A percentile compares a stretch with the other conserved stretches of the same genome.
Conservation (phyloP, 2,113 vertebrate species). For the Phylloscopus trochiloides region DNA sequence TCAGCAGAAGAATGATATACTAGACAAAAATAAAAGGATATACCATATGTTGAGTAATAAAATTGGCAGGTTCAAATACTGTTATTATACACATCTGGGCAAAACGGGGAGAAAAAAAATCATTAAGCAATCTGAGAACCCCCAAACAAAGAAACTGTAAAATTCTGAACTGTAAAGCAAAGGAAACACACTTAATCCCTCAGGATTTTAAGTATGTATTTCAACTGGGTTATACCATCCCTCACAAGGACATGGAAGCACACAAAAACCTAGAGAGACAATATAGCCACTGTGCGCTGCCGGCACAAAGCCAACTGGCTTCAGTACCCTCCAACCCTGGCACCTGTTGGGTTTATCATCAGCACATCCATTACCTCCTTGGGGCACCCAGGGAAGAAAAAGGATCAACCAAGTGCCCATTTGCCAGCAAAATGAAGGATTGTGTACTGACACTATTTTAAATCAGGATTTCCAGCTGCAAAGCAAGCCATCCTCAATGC, state of each 20-base stretch:
- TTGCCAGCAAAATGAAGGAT: neutral
- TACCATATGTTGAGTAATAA: slow-evolving; percentile 68
- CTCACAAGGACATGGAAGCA: slow-evolving; percentile 58
- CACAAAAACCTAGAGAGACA: slow-evolving; percentile 63
- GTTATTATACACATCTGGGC: slow-evolving; percentile 65
- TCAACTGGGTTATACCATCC: slow-evolving; percentile 69
- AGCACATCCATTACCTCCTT: slow-evolving; percentile 45
- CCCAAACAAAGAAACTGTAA: slow-evolving; percentile 78
- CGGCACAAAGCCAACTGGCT: slow-evolving; percentile 70
- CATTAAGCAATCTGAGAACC: slow-evolving; percentile 78
- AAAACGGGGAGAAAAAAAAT: slow-evolving; percentile 42
- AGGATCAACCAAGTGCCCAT: neutral
- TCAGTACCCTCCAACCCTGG: slow-evolving; percentile 47
- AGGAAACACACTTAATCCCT: slow-evolving; percentile 79
- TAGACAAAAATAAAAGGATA: slow-evolving; percentile 47
- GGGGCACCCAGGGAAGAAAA: slow-evolving; percentile 15
- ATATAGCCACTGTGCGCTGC: slow-evolving; percentile 50
- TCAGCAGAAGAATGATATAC: slow-evolving; percentile 25
- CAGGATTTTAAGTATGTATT: slow-evolving; percentile 73
- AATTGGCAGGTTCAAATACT: slow-evolving; percentile 67
- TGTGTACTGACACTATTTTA: neutral
- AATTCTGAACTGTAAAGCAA: slow-evolving; percentile 75
- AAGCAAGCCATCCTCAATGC: neutral
- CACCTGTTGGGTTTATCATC: slow-evolving; percentile 79
- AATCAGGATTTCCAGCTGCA: neutral